These are phyloP conservation scores for Megaceryle maxima DNA, from an alignment of 2,113 vertebrate genomes.

Conservation along the genomic window DNA sequence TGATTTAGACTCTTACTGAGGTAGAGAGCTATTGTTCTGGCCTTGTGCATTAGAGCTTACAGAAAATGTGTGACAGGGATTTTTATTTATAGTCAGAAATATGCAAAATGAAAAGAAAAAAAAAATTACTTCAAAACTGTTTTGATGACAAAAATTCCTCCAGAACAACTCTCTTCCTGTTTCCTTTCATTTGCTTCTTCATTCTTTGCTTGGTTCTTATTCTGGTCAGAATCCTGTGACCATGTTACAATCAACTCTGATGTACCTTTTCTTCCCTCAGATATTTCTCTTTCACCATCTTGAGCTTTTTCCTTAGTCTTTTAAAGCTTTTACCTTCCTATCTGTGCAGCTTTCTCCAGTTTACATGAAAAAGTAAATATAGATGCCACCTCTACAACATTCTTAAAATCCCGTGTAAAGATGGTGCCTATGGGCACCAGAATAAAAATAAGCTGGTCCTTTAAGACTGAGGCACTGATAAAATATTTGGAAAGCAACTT, in stretches of 20 bases:
- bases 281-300: background rate
- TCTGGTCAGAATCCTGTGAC: background rate
- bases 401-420: background rate
- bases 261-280: background rate
- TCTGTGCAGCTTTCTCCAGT: background rate
- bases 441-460: background rate
- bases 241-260: background rate
- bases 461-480: background rate
- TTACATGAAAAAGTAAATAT: background rate
- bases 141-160: background rate
- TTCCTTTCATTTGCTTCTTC: background rate
- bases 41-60: background rate
- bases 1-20: background rate
- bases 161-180: background rate
- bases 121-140: background rate
- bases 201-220: background rate
- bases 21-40: background rate
- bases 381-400: background rate
- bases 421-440: background rate
- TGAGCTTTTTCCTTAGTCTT: background rate
- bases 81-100: background rate
- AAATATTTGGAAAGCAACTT: background rate
- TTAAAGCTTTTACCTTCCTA: background rate
- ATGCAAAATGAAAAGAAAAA: background rate
- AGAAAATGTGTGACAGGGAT: background rate